Evolutionary conservation across 2,113 vertebrate genomes (phyloP), one percentile per base, ranked within the genome.

Genomic region (Polypterus senegalus): DNA sequence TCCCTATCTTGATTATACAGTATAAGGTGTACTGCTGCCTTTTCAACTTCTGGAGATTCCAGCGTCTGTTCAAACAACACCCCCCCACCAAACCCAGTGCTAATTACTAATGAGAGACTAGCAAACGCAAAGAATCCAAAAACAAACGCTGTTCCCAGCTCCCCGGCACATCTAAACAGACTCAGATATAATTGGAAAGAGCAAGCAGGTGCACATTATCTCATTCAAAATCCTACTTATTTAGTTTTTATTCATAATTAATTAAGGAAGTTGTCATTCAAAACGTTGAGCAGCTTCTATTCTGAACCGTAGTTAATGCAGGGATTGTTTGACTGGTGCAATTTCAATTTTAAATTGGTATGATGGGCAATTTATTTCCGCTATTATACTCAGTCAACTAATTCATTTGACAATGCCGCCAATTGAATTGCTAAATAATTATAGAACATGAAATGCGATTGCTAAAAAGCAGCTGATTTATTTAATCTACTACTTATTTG

Each of bases 401-500:
- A 58, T 58, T 58, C 56, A 58, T 58, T 43, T 58, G 56, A 58
- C 56, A 43, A 58, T 58, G 56, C 56, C 56, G 46, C 56, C 56
- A 45, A 58, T 58, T 58, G 56, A 58, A 58, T 58, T 58, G 56
- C 56, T 58, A 44, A 46, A 58, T 58, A 58, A 58, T 58, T 43
- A 58, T 27, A 44, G 5, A 6, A 43, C 27, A 58, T 3, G 56
- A 45, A 58, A 43, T 43, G 56, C 43, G 46, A 45, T 45, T 58
- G 56, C 5, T 58, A 58, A 58, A 58, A 58, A 44, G 46, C n/a
- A 58, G 43, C 27, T 43, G 56, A 6, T 58, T 58, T 58, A 58
- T 58, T 58, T 58, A 58, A 45, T 58, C 27, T 58, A 9, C 3
- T 44, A 52, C 6, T 58, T 58, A 58, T 58, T 58, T 58, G n/a